phyloP scores from a whole-genome alignment of 2,113 vertebrate species.

The Columba janthina region DNA sequence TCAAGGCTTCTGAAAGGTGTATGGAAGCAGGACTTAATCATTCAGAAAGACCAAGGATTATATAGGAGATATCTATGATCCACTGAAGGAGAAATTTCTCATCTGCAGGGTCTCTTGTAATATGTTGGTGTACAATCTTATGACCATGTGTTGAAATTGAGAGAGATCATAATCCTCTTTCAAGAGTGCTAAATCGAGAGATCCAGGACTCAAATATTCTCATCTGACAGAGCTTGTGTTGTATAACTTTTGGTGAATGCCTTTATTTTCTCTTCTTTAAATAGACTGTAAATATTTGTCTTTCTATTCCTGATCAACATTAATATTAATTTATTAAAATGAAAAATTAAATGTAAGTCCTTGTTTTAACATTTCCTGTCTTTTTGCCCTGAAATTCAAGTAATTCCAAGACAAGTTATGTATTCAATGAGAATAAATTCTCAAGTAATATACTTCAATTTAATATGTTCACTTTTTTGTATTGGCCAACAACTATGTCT shows the following conservation, averaged over 20 bases:
- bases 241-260: background rate
- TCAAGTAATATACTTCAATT: background rate
- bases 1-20: background rate
- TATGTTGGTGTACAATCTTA: background rate
- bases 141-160: background rate
- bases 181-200: background rate
- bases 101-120: background rate
- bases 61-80: background rate
- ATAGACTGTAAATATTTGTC: background rate
- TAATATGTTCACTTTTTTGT: background rate
- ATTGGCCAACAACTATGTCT: background rate
- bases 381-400: background rate
- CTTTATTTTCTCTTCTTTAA: background rate
- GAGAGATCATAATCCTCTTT: background rate
- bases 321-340: background rate
- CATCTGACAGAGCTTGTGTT: background rate
- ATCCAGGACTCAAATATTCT: background rate
- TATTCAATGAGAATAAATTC: background rate
- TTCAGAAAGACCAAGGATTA: background rate
- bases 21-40: background rate
- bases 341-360: background rate
- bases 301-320: background rate
- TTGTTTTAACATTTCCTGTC: background rate
- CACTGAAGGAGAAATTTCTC: background rate
- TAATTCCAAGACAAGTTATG: background rate